phyloP scores from a whole-genome alignment of 2,888 invertebrate genomes.

The Drosophila maculinotata region DNA sequence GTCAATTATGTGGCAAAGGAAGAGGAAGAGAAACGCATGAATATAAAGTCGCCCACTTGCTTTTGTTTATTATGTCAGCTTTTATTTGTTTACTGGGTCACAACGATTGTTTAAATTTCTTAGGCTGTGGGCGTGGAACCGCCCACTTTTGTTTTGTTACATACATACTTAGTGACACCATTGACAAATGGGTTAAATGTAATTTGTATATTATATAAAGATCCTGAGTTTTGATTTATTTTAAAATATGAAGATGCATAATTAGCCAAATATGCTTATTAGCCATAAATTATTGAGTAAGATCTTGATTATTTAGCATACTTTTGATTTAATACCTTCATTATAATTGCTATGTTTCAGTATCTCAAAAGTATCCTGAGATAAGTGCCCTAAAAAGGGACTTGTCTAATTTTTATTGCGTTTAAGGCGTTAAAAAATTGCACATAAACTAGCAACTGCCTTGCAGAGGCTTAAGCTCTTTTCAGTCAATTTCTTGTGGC shows the following conservation, averaged over 20 bases:
- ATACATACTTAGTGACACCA: slow-evolving; percentile 7
- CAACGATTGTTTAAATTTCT: slow-evolving; percentile 4
- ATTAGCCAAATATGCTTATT: background rate
- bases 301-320: no score
- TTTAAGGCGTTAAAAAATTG: slow-evolving; percentile 1
- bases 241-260: background rate
- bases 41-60: slow-evolving; percentile 28
- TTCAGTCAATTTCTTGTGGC: slow-evolving; percentile 4
- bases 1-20: slow-evolving; percentile 21
- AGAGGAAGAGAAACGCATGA: background rate
- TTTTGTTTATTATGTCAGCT: slow-evolving; percentile 21
- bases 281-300: no score
- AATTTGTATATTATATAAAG: slow-evolving; percentile 4
- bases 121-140: slow-evolving; percentile 13
- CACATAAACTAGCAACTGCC: background rate
- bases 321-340: no score
- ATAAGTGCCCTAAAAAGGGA: background rate
- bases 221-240: no score
- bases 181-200: background rate
- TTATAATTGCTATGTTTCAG: no score
- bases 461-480: background rate
- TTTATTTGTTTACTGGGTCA: slow-evolving; percentile 15
- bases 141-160: background rate
- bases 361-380: no score
- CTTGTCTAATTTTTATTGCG: slow-evolving; percentile 1